Conservation (phyloP, 53 echinoderm and acorn worm genomes). For the Paracentrotus lividus region DNA sequence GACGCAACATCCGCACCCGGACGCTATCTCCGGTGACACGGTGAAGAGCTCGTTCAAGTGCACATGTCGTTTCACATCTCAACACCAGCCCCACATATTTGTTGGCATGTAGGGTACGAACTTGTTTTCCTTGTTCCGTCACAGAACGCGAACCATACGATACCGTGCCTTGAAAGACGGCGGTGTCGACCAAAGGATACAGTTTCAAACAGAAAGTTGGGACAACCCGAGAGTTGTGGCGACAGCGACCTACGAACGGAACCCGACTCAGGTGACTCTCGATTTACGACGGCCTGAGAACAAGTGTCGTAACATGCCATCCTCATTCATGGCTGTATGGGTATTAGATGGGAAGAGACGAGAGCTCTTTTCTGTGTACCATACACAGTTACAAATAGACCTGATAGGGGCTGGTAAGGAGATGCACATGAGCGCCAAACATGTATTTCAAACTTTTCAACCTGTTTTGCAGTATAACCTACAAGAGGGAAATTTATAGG, state of each 20-base stretch:
- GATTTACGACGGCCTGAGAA: slow-evolving; percentile 47
- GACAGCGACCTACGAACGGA: slow-evolving; percentile 22
- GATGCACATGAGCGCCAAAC: not conserved
- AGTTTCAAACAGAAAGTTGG: slow-evolving; percentile 52
- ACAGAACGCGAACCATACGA: slow-evolving; percentile 73
- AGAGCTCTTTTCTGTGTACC: not conserved
- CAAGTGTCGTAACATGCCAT: slow-evolving; percentile 35
- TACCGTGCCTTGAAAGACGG: slow-evolving; percentile 60
- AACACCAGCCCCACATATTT: slow-evolving; percentile 63
- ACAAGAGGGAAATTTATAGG: too few relatives aligned
- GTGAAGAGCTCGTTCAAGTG: slow-evolving; percentile 53
- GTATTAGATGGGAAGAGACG: not conserved
- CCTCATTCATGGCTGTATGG: not conserved
- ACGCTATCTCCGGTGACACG: not conserved
- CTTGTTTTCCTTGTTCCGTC: slow-evolving; percentile 67
- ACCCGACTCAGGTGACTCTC: slow-evolving; percentile 42
- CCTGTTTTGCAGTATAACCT: not conserved
- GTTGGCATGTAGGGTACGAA: slow-evolving; percentile 65
- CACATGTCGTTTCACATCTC: slow-evolving; percentile 56
- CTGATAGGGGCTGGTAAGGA: not conserved
- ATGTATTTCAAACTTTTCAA: not conserved
- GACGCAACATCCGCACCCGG: not conserved
- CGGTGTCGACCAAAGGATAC: slow-evolving; percentile 63
- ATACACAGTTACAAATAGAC: not conserved
- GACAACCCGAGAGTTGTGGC: slow-evolving; percentile 50